These are phyloP conservation scores for Plodia interpunctella DNA, from an alignment of 1,140 invertebrate species.

Conservation along the genomic window DNA sequence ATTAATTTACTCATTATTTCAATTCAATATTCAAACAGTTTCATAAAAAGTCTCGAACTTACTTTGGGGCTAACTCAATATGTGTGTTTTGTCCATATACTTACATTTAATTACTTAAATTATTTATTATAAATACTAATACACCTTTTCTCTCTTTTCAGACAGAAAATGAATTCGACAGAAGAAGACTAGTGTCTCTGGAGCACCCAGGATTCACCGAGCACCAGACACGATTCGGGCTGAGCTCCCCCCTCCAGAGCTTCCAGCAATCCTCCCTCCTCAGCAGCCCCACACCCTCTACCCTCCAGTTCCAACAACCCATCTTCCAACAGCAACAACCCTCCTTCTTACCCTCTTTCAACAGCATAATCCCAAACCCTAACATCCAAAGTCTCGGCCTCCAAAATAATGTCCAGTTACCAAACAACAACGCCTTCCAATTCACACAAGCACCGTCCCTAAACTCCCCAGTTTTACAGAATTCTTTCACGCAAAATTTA, in stretches of 20 bases:
- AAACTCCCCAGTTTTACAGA: slow-evolving; percentile 37
- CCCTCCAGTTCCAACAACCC: slow-evolving; percentile 53
- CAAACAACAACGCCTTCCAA: slow-evolving; percentile 49
- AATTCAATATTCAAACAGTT: too few relatives aligned
- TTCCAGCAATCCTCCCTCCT: slow-evolving; percentile 45
- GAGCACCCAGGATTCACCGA: slow-evolving; percentile 60
- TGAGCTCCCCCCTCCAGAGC: slow-evolving; percentile 55
- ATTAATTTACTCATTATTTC: too few relatives aligned
- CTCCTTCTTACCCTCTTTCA: slow-evolving; percentile 51
- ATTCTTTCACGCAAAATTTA: slow-evolving; percentile 51
- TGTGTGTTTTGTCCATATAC: too few relatives aligned
- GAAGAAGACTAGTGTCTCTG: slow-evolving; percentile 52
- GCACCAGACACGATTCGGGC: slow-evolving; percentile 66
- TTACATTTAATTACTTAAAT: too few relatives aligned
- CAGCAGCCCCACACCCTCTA: slow-evolving; percentile 34
- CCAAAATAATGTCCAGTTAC: slow-evolving; percentile 32
- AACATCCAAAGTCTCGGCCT: slow-evolving; percentile 34
- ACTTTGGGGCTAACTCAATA: too few relatives aligned
- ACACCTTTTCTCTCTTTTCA: slow-evolving; percentile 40
- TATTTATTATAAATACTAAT: neutral
- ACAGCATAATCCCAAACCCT: slow-evolving; percentile 50
- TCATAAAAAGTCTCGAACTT: too few relatives aligned
- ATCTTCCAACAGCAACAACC: slow-evolving; percentile 46
- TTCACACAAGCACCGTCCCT: slow-evolving; percentile 37
- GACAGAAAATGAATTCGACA: slow-evolving; percentile 71